phyloP scores from a whole-genome alignment of 2,797 vertebrate species.

The Rhadinocentrus ornatus region DNA sequence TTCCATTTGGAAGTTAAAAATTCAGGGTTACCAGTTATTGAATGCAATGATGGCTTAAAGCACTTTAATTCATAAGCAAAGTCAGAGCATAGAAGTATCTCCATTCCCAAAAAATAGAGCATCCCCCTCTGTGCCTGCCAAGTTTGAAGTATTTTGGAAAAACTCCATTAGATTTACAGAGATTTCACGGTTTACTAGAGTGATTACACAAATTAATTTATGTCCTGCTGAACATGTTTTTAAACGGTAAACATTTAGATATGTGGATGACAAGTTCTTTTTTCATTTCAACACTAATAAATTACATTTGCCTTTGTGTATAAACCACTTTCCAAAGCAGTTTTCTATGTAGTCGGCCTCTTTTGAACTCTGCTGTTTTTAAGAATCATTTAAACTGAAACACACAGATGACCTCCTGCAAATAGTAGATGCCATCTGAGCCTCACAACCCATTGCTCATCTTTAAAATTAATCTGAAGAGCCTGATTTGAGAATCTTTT shows the following conservation, averaged over 20 bases:
- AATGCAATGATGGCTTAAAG: neutral
- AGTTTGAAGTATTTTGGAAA: neutral
- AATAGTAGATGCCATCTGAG: neutral
- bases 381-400: neutral
- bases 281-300: neutral
- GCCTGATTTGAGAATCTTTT: no score
- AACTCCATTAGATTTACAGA: neutral
- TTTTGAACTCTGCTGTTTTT: neutral
- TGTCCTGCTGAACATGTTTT: neutral
- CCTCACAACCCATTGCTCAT: neutral
- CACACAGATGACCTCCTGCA: neutral
- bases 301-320: neutral
- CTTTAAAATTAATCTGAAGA: neutral
- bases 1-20: neutral
- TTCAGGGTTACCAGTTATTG: neutral
- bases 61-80: neutral
- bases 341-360: neutral
- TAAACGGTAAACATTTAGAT: neutral
- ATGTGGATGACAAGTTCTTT: neutral
- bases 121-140: neutral
- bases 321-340: neutral
- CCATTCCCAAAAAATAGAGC: neutral
- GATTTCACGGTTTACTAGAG: neutral
- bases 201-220: neutral
- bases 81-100: neutral